Evolutionary conservation across 2,113 vertebrate genomes (phyloP).

Genomic region (Tenrec ecaudatus): DNA sequence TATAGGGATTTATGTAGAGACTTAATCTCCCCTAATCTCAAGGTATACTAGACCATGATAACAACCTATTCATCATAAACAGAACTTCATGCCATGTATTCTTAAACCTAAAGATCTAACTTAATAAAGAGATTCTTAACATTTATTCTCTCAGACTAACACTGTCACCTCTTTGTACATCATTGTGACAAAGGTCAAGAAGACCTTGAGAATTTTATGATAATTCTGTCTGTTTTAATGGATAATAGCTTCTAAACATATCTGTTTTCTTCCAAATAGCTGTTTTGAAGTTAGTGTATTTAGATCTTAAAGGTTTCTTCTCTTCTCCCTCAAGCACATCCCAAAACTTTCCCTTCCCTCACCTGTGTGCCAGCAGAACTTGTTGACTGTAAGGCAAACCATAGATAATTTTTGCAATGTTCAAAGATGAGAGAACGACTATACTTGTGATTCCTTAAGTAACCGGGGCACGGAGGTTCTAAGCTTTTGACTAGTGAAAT

Average conservation of each 20-base stretch:
- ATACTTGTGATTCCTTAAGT: neutral
- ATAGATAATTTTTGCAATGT: neutral
- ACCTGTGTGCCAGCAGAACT: neutral
- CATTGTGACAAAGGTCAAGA: neutral
- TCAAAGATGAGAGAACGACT: neutral
- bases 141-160: neutral
- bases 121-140: conserved; percentile 8
- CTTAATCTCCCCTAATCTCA: neutral
- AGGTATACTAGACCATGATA: neutral
- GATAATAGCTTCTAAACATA: conserved; percentile 42
- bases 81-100: conserved; percentile 9
- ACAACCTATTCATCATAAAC: neutral
- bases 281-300: conserved; percentile 1
- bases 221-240: conserved; percentile 1
- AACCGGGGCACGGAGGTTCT: neutral
- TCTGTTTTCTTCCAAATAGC: conserved; percentile 7
- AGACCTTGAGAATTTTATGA: neutral
- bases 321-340: neutral
- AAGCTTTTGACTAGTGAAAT: neutral
- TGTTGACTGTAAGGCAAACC: neutral
- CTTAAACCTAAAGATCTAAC: neutral
- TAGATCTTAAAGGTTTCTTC: neutral
- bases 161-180: neutral
- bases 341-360: neutral
- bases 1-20: neutral